Base-by-base conservation (phyloP, 2,113 vertebrate genomes). In the Gavialis gangeticus region DNA sequence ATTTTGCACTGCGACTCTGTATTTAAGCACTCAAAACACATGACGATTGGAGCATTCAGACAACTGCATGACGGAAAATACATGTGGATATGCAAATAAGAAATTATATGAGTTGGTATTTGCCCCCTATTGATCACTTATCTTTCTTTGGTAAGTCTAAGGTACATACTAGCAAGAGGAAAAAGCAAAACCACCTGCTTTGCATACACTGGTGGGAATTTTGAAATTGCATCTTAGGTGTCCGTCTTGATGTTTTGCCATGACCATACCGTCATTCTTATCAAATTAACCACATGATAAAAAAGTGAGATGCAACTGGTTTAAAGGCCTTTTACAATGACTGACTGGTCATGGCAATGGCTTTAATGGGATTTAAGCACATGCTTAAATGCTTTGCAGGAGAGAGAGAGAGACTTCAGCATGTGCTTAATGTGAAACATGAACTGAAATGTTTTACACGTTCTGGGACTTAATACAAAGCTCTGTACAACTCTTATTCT, bases 401-500 rank as follows among this genome's bases (percentile, higher is more conserved):
- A 90, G 10, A 84, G 1, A 59, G 1, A 59, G 62, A 90, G 77
- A 27, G 82, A 85, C 3, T 1, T 21, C 67, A 93, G 19, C 10
- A 69, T 8, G 66, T 86, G 75, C 28, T 92, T 93, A 92, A 95
- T 89, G 92, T 80, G 79, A 89, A 85, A 64, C 37, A 54, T 34
- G 54, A 3, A 7, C 27, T 76, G 62, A 63, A 63, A 34, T 54
- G 54, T 80, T 46, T 63, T 80, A 63, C 37, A 54, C 59, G 63
- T 46, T 28, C 60, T 46, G 22, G 28, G 24, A 25, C 34, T 80
- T 46, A 46, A 46, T 80, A 80, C 59, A 63, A 63, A 54, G 59
- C 30, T 80, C 27, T 57, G 34, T 30, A 69, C 30, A 71, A 71
- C 30, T 71, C 30, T 34, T 25, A 57, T 18, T 76, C 78, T 80